phyloP scores from a whole-genome alignment of 2,797 vertebrate genomes.

The Bucorvus abyssinicus region DNA sequence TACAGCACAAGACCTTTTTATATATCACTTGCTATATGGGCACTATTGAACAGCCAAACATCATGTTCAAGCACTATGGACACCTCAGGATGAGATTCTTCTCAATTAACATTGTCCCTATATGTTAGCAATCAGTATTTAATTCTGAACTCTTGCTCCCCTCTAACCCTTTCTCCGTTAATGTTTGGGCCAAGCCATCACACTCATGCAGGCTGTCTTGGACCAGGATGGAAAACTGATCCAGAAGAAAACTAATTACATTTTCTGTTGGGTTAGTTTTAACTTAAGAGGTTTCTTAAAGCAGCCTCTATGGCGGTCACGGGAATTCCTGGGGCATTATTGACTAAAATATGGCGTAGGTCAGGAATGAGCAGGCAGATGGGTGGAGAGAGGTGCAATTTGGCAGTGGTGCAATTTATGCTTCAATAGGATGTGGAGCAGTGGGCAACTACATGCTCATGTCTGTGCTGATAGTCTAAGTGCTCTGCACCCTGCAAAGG shows the following conservation, averaged over 20 bases:
- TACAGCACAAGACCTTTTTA: background rate
- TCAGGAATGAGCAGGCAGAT: background rate
- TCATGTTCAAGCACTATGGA: background rate
- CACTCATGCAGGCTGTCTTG: background rate
- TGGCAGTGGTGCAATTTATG: background rate
- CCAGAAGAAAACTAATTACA: background rate
- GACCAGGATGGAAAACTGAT: background rate
- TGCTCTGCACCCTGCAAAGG: background rate
- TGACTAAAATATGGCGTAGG: background rate
- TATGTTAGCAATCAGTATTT: background rate
- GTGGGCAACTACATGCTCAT: fast-evolving
- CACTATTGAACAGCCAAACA: background rate
- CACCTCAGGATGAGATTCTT: background rate
- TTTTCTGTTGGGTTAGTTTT: background rate
- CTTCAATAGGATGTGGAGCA: background rate
- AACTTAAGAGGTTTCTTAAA: background rate
- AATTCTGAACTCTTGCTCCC: background rate
- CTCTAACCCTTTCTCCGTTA: background rate
- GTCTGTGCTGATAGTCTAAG: background rate
- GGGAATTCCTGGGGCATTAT: background rate
- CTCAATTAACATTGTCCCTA: background rate
- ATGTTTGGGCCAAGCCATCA: background rate
- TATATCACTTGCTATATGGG: background rate
- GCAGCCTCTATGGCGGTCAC: background rate
- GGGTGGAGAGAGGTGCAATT: background rate